Base-by-base conservation (phyloP, 1,140 invertebrate genomes). In the Anthonomus grandis region DNA sequence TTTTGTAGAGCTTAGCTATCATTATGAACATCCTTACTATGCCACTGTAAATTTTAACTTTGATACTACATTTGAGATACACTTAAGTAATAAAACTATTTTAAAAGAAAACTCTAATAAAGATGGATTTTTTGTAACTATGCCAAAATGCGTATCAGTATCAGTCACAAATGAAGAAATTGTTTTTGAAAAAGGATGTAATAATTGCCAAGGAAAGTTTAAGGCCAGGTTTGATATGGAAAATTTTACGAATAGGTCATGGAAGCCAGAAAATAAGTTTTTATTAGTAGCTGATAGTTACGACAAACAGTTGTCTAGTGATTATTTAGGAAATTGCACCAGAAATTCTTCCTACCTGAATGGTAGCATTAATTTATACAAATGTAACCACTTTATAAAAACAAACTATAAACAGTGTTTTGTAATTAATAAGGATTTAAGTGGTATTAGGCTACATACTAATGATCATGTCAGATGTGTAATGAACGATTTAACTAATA, bases 21-120 rank as follows among this genome's bases (percentile, higher is more conserved):
- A 54, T 9, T 64, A 57, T 23, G 51, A 64, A 46, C 59, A 64
- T 54, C 57, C 60, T 2, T 36, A 64, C 36, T 64, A 62, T 38
- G 56, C 44, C 17, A 62, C 39, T 10, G 60, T 64, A 0, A 39
- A 23, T 9, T 64, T 60, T 34, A 39, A 52, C 34, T 47, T 50
- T 18, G 52, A 56, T 15, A 25, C 27, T 8, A 36, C 41, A 3
- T 47, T 41, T 10, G 37, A 44, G 34, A 45, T 58, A 15, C n/a
- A 10, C 21, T 15, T 63, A 34, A 38, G 46, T 24, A 41, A 57
- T 37, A 45, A 53, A 5, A 51, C 50, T 17, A 31, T 46, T 5
- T 15, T 49, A 9, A 34, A 52, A 34, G 27, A 34, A 36, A 38
- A 15, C 24, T 9, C 12, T 10, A 15, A 36, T 13, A 15, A 25